phyloP scores from a whole-genome alignment of 2,113 vertebrate genomes.

The Zapus hudsonius region DNA sequence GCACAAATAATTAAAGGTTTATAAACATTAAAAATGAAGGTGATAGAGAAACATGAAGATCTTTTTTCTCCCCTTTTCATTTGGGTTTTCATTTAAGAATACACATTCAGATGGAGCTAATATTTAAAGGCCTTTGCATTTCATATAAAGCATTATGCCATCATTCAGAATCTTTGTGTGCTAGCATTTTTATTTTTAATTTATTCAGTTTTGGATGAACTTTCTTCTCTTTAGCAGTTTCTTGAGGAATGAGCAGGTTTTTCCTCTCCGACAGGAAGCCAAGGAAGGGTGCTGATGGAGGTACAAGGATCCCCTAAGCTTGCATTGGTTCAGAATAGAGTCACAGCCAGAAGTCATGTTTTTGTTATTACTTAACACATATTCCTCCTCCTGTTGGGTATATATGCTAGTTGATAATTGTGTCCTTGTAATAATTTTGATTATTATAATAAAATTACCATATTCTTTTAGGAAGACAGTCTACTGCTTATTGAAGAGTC shows the following conservation, averaged over 20 bases:
- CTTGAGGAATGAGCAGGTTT: background rate
- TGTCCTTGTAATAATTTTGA: slow-evolving; percentile 39
- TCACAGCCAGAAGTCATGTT: background rate
- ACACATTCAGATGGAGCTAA: background rate
- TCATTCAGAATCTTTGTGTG: background rate
- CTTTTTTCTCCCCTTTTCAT: background rate
- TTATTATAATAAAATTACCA: slow-evolving; percentile 30
- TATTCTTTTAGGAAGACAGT: slow-evolving; percentile 17
- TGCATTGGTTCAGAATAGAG: background rate
- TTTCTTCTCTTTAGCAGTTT: background rate
- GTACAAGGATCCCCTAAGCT: background rate
- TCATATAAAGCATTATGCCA: background rate
- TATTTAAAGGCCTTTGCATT: background rate
- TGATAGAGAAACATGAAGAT: background rate
- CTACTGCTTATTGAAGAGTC: slow-evolving; percentile 10
- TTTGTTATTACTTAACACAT: slow-evolving; percentile 33
- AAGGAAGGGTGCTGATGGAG: background rate
- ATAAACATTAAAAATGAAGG: background rate
- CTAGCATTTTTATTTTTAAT: background rate
- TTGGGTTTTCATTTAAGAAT: background rate
- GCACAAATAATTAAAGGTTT: background rate
- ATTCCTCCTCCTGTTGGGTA: background rate
- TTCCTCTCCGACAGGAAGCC: background rate
- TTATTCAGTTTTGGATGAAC: background rate
- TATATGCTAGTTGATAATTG: slow-evolving; percentile 48